A percentile compares a stretch with the other conserved stretches of the same genome.
phyloP scores from a whole-genome alignment of 2,888 invertebrate species.

The Eilema caniola region DNA sequence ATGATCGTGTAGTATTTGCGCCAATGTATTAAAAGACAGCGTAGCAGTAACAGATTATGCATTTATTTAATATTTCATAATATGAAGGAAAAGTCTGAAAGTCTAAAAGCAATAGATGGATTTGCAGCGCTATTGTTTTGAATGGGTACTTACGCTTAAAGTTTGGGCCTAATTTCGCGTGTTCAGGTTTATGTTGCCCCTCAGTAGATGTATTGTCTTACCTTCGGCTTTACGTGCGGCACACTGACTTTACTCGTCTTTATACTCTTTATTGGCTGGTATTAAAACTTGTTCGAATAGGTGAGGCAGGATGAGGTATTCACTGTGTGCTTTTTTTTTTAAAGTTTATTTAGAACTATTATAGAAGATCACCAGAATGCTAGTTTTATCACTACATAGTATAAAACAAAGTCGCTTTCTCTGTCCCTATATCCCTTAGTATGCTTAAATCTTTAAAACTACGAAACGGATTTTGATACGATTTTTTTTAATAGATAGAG shows the following conservation, averaged over 20 bases:
- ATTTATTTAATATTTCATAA: background rate
- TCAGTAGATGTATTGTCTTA: conserved; percentile 54
- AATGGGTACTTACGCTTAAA: conserved; percentile 71
- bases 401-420: too few relatives aligned
- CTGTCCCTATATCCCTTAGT: too few relatives aligned
- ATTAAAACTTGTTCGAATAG: background rate
- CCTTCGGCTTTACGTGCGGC: conserved; percentile 51
- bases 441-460: too few relatives aligned
- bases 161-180: conserved; percentile 67
- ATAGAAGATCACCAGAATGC: background rate
- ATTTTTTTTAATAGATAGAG: too few relatives aligned
- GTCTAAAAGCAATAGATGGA: conserved; percentile 55
- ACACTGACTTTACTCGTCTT: conserved; percentile 10
- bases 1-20: too few relatives aligned
- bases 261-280: conserved; percentile 7
- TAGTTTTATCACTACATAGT: too few relatives aligned
- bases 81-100: conserved; percentile 43
- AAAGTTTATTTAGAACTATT: background rate
- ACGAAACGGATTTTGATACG: too few relatives aligned
- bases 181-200: conserved; percentile 65
- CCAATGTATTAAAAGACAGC: background rate
- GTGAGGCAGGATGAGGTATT: background rate
- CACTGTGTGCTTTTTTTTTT: too few relatives aligned
- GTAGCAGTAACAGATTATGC: background rate
- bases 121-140: conserved; percentile 75